phyloP scores from a whole-genome alignment of 1,140 invertebrate genomes.

The Drosophila kepulauana region DNA sequence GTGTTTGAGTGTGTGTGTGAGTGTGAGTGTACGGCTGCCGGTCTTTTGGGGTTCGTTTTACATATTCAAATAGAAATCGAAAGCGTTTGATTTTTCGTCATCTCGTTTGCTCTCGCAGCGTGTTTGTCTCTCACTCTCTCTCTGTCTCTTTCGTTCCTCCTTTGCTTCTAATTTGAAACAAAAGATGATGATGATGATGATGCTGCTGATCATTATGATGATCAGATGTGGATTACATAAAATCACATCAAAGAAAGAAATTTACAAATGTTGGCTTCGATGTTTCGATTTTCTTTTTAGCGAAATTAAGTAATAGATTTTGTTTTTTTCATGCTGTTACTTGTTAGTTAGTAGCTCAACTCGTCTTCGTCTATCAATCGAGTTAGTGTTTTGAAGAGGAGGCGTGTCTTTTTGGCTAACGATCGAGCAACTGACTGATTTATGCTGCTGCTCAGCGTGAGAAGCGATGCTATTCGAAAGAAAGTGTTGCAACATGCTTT shows the following conservation, averaged over 20 bases:
- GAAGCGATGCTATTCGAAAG: constrained; percentile 20
- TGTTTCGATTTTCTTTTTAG: constrained; percentile 55
- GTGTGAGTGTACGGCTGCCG: constrained; percentile 49
- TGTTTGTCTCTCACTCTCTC: background rate
- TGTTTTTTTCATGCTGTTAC: background rate
- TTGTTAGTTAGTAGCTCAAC: constrained; percentile 20
- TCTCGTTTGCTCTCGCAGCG: background rate
- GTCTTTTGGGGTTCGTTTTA: constrained; percentile 66
- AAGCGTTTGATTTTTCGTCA: constrained; percentile 69
- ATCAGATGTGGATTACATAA: constrained; percentile 63
- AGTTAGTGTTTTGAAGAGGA: background rate
- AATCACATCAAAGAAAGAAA: constrained; percentile 44
- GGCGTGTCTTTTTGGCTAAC: constrained; percentile 46
- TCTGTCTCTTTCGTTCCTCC: background rate
- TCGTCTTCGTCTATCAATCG: too few species aligned
- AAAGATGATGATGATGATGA: constrained; percentile 39
- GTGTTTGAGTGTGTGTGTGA: constrained; percentile 17
- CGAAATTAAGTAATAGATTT: constrained; percentile 76
- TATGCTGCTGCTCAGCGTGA: constrained; percentile 24
- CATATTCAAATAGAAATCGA: constrained; percentile 83
- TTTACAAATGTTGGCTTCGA: constrained; percentile 22
- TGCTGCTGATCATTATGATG: background rate
- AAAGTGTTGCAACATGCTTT: constrained; percentile 28
- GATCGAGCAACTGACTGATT: constrained; percentile 43
- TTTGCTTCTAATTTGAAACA: constrained; percentile 75